Conservation (phyloP, 2,888 invertebrate species). For the Teinopalpus imperialis region DNA sequence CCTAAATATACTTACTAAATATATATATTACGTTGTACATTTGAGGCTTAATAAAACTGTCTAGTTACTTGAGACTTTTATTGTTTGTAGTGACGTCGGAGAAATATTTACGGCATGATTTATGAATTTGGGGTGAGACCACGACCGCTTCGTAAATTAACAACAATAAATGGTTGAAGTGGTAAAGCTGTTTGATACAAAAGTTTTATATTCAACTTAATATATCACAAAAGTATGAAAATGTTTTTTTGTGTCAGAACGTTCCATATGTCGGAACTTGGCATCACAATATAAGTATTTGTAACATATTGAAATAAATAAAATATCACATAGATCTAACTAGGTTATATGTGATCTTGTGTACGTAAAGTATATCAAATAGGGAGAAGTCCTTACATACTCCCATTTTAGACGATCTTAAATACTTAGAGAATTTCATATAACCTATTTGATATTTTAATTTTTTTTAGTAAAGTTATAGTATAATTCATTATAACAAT, state of each 20-base stretch:
- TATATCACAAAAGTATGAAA: slow-evolving; percentile 5
- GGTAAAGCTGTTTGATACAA: background rate
- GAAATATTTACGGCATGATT: slow-evolving; percentile 16
- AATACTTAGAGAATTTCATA: too few relatives aligned
- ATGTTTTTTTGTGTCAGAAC: background rate
- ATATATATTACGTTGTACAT: too few relatives aligned
- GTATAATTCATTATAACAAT: too few relatives aligned
- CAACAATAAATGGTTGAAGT: slow-evolving; percentile 22
- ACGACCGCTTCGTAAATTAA: slow-evolving; percentile 23
- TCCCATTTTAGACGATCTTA: too few relatives aligned
- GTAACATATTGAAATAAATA: too few relatives aligned
- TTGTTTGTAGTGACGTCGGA: slow-evolving; percentile 22
- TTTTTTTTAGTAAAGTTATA: too few relatives aligned
- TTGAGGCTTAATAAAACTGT: background rate
- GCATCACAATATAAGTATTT: background rate
- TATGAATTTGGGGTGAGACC: slow-evolving; percentile 18
- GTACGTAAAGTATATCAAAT: too few relatives aligned
- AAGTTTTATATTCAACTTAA: slow-evolving; percentile 5
- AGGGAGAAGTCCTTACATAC: too few relatives aligned
- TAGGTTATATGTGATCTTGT: too few relatives aligned
- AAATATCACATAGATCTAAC: too few relatives aligned
- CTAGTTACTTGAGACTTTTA: slow-evolving; percentile 18
- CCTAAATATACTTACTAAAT: too few relatives aligned
- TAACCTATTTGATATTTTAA: too few relatives aligned
- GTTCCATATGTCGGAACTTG: background rate